These are phyloP conservation scores for Oreochromis niloticus DNA, from an alignment of 2,113 vertebrate species.

Conservation along the genomic window DNA sequence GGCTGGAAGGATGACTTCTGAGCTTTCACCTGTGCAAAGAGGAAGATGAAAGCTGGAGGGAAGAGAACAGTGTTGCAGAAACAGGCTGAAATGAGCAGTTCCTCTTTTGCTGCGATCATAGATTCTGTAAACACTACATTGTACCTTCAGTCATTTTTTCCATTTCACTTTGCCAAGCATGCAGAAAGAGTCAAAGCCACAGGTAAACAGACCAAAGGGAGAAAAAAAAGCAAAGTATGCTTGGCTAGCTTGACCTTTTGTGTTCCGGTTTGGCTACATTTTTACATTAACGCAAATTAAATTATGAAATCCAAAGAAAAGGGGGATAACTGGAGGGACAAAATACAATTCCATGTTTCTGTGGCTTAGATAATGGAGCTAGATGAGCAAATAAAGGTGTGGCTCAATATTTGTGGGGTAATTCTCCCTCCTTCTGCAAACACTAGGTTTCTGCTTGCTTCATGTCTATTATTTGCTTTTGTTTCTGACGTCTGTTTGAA, in stretches of 20 bases:
- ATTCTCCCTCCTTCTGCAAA: conserved; percentile 76
- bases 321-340: not conserved
- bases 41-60: conserved; percentile 37
- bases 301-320: not conserved
- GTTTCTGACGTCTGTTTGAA: conserved; percentile 30
- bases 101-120: conserved; percentile 1
- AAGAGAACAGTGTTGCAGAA: conserved; percentile 42
- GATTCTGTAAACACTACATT: not conserved
- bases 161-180: not conserved
- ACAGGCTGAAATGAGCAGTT: conserved; percentile 44
- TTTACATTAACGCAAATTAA: not conserved
- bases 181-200: conserved; percentile 11
- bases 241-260: not conserved
- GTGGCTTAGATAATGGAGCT: conserved; percentile 42
- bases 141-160: not conserved
- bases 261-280: not conserved
- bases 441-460: conserved; percentile 37
- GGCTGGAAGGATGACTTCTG: conserved; percentile 69
- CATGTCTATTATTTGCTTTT: conserved; percentile 44
- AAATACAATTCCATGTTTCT: conserved; percentile 20
- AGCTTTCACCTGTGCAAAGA: conserved; percentile 53
- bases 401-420: conserved; percentile 66
- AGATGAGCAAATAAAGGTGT: conserved; percentile 69
- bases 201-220: not conserved
- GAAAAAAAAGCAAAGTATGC: not conserved